phyloP scores from a whole-genome alignment of 2,113 vertebrate species.

The Oenanthe melanoleuca region DNA sequence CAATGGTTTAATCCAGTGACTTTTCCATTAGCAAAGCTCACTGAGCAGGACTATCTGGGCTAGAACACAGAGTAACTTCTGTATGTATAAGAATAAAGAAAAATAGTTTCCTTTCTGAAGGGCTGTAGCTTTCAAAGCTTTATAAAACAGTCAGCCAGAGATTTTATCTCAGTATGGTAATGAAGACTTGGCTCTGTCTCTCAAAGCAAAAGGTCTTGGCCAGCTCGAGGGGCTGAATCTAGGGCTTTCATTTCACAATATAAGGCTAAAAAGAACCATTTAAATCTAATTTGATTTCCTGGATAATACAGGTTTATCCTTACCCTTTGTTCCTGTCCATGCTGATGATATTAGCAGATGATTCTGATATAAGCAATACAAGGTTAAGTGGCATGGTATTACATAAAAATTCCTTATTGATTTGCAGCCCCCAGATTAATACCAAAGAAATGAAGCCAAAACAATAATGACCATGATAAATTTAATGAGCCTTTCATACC shows the following conservation, averaged over 20 bases:
- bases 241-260: background rate
- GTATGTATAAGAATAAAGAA: background rate
- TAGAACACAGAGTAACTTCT: slow-evolving; percentile 1
- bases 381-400: background rate
- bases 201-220: background rate
- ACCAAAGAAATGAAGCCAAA: background rate
- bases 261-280: background rate
- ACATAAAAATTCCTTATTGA: background rate
- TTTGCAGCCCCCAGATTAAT: background rate
- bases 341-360: background rate
- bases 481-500: background rate
- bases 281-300: background rate
- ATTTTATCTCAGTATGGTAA: slow-evolving; percentile 28
- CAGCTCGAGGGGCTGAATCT: background rate
- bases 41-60: background rate
- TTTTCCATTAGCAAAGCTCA: background rate
- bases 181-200: background rate
- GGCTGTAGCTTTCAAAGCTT: slow-evolving; percentile 10
- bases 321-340: background rate
- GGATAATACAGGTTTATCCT: background rate
- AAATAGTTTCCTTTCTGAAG: background rate
- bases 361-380: background rate
- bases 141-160: background rate
- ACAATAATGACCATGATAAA: background rate
- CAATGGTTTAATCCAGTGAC: background rate